Evolutionary conservation across 2,888 invertebrate genomes (phyloP).

Genomic region (Dryococelus australis): DNA sequence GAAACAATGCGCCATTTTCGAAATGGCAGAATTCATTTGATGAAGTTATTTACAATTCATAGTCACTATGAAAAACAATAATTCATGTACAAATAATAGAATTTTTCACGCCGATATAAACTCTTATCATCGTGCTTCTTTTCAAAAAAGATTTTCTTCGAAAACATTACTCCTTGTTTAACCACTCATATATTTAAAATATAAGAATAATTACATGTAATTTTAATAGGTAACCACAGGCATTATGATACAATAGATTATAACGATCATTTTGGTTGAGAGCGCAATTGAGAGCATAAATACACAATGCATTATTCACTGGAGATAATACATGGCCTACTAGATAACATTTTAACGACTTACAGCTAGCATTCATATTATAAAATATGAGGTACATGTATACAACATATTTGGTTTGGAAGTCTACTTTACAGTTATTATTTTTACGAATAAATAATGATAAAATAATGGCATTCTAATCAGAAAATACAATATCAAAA

Average conservation of each 20-base stretch:
- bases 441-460: conserved; percentile 20
- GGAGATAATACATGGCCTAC: not conserved
- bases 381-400: conserved; percentile 9
- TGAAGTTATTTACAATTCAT: not conserved
- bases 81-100: not conserved
- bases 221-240: conserved; percentile 1
- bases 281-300: conserved; percentile 12
- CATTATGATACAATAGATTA: conserved; percentile 13
- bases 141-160: not conserved
- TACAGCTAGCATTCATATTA: not conserved
- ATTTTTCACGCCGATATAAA: not conserved
- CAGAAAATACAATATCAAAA: conserved; percentile 2
- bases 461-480: not conserved
- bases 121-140: not conserved
- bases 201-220: conserved; percentile 1
- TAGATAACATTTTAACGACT: not conserved
- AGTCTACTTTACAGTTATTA: not conserved
- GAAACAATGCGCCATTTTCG: not conserved
- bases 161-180: not conserved
- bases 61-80: not conserved
- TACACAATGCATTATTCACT: not conserved
- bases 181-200: not conserved
- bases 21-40: not conserved
- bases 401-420: conserved; percentile 2
- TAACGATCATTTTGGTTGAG: not conserved